These are phyloP conservation scores for Torymus tubicola DNA, from an alignment of 2,888 invertebrate genomes.

Conservation along the genomic window DNA sequence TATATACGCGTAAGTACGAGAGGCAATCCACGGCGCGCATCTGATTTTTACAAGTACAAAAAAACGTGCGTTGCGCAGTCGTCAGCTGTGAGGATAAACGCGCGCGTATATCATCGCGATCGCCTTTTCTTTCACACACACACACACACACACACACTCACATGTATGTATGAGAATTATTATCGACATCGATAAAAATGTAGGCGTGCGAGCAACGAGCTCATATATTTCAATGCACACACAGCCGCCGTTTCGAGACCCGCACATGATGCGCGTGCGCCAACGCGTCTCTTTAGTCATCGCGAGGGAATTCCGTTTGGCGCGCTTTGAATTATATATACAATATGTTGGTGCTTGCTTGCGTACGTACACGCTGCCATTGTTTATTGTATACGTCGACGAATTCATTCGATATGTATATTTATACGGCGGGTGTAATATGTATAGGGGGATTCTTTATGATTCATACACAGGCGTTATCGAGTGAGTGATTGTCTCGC, in stretches of 20 bases:
- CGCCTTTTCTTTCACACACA: no score
- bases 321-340: background rate
- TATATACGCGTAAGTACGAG: no score
- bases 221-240: background rate
- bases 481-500: background rate
- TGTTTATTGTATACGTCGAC: conserved; percentile 27
- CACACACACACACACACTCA: no score
- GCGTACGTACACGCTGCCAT: background rate
- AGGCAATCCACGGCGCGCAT: no score
- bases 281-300: conserved; percentile 20
- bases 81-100: no score
- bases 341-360: background rate
- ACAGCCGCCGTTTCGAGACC: background rate
- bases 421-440: background rate
- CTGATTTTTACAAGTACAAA: no score
- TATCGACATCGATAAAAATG: conserved; percentile 44
- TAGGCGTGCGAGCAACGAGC: conserved; percentile 16
- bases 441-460: background rate
- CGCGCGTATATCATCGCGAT: no score
- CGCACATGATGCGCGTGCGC: background rate
- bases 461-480: conserved; percentile 16
- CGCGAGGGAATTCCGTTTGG: conserved; percentile 30
- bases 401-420: background rate
- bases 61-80: no score
- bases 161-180: background rate